Conservation (phyloP, 2,888 invertebrate genomes). For the Archaeoteleia sp. region DNA sequence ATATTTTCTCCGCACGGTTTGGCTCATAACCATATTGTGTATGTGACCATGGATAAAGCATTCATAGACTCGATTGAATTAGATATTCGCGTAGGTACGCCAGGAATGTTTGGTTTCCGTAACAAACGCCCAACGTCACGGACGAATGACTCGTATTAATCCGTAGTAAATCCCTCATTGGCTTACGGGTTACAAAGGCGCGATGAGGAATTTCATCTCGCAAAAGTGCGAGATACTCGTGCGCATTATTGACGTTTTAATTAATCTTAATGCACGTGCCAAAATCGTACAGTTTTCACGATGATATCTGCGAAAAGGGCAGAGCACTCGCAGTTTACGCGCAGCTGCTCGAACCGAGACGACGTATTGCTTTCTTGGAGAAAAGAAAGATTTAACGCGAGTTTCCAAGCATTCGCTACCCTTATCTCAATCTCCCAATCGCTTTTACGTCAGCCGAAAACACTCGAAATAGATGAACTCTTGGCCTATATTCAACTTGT, state of each 20-base stretch:
- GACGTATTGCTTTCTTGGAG: conserved; percentile 6
- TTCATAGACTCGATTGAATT: conserved; percentile 36
- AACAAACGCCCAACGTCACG: conserved; percentile 32
- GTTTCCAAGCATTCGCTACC: conserved; percentile 56
- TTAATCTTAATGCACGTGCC: too few species aligned
- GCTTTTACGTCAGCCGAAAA: conserved; percentile 69
- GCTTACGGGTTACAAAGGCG: conserved; percentile 18
- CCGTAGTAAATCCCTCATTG: conserved; percentile 35
- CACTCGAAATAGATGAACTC: conserved; percentile 73
- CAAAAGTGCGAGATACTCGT: neutral
- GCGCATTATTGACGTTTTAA: too few species aligned
- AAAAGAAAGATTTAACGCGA: conserved; percentile 30
- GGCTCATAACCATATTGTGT: conserved; percentile 15
- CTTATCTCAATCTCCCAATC: conserved; percentile 67
- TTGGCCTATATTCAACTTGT: conserved; percentile 70
- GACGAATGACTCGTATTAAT: conserved; percentile 42
- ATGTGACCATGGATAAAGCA: conserved; percentile 35
- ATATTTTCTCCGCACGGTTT: conserved; percentile 27
- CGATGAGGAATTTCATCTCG: conserved; percentile 14
- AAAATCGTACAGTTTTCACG: too few species aligned
- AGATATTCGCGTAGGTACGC: conserved; percentile 33
- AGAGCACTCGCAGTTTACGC: conserved; percentile 10
- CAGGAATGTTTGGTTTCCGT: conserved; percentile 41
- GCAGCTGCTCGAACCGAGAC: neutral
- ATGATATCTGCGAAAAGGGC: conserved; percentile 5